Evolutionary conservation across 2,888 invertebrate genomes (phyloP).

Genomic region (Troilus luridus): DNA sequence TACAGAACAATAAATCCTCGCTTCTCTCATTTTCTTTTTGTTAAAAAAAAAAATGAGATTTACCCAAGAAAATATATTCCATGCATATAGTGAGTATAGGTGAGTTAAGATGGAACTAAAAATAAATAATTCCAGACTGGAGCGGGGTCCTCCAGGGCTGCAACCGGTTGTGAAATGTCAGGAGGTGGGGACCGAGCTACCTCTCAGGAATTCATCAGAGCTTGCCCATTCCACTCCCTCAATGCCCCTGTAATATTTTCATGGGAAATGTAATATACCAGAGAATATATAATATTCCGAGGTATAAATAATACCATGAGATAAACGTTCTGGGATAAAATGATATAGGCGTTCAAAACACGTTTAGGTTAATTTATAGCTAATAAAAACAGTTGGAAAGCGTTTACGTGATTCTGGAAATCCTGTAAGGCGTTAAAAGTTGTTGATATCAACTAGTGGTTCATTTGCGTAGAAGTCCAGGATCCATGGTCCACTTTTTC

Average conservation of each 20-base stretch:
- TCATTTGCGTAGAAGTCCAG: too few species aligned
- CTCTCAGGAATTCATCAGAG: constrained; percentile 48
- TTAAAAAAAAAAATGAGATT: constrained; percentile 18
- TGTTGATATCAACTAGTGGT: neutral
- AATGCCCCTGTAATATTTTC: constrained; percentile 44
- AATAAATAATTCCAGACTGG: constrained; percentile 33
- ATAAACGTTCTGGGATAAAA: neutral
- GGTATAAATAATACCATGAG: neutral
- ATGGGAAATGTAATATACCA: constrained; percentile 42
- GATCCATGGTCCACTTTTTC: too few species aligned
- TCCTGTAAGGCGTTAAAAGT: neutral
- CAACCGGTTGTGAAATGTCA: constrained; percentile 49
- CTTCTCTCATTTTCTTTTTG: neutral
- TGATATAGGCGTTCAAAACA: constrained; percentile 5
- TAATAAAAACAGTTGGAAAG: neutral
- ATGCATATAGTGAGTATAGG: constrained; percentile 43
- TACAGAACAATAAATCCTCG: constrained; percentile 8
- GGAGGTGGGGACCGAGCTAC: constrained; percentile 21
- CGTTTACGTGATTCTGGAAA: neutral
- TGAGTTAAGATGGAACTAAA: constrained; percentile 46
- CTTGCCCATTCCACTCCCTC: constrained; percentile 15
- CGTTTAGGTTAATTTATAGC: neutral
- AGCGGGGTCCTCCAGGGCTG: constrained; percentile 43
- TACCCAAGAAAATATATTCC: constrained; percentile 29
- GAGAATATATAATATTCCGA: neutral